Percentiles rank a stretch among this genome's conserved stretches.
phyloP scores from a whole-genome alignment of 2,113 vertebrate genomes.

The Glaucomys volans region DNA sequence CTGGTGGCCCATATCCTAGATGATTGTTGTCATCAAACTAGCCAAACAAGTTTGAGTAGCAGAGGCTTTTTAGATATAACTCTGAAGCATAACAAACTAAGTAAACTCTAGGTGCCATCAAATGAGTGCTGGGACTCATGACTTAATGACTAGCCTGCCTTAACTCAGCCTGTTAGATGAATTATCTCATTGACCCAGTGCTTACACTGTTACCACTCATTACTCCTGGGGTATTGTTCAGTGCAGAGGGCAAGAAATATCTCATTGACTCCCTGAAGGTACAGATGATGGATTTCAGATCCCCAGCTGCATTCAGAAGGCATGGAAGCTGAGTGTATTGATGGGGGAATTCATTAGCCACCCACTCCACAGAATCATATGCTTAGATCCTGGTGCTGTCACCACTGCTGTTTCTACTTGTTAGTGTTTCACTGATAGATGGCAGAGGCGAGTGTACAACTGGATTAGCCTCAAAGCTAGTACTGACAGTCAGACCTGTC shows the following conservation, averaged over 20 bases:
- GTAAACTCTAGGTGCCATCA: background rate
- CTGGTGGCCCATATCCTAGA: background rate
- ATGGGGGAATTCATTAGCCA: slow-evolving; percentile 81
- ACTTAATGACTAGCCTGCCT: background rate
- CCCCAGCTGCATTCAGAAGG: slow-evolving; percentile 61
- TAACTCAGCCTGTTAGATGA: background rate
- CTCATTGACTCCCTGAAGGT: slow-evolving; percentile 75
- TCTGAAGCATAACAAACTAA: background rate
- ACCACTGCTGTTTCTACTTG: slow-evolving; percentile 63
- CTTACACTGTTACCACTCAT: slow-evolving; percentile 53
- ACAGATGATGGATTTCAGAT: slow-evolving; percentile 83
- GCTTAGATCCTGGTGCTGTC: slow-evolving; percentile 52
- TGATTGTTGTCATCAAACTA: background rate
- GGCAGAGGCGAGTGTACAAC: slow-evolving; percentile 62
- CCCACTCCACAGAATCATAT: slow-evolving; percentile 40
- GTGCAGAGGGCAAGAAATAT: slow-evolving; percentile 78
- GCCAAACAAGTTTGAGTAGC: background rate
- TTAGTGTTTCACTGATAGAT: slow-evolving; percentile 71
- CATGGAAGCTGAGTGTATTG: slow-evolving; percentile 59
- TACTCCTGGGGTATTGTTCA: slow-evolving; percentile 70
- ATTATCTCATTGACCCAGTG: slow-evolving; percentile 50
- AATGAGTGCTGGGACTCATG: background rate
- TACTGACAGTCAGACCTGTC: slow-evolving; percentile 43
- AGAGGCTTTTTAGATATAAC: background rate
- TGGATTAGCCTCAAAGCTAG: slow-evolving; percentile 63